A percentile compares a stretch with the other conserved stretches of the same genome.
phyloP scores from a whole-genome alignment of 2,113 vertebrate genomes.

The Psittacula cyanocephala region DNA sequence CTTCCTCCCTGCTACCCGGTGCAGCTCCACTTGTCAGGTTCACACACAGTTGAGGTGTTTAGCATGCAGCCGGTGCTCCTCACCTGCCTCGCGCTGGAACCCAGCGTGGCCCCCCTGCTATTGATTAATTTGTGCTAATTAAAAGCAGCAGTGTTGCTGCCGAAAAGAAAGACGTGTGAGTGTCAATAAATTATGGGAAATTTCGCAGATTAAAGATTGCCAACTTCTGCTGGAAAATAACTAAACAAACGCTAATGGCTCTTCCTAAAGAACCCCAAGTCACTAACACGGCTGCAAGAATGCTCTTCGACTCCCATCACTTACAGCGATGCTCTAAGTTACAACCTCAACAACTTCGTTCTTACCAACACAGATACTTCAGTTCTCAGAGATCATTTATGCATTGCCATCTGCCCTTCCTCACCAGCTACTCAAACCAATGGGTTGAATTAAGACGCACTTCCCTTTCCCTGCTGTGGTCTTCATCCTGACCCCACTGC shows the following conservation, averaged over 20 bases:
- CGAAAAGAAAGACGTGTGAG: constrained; percentile 67
- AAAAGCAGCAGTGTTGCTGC: constrained; percentile 69
- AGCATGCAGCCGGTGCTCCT: constrained; percentile 44
- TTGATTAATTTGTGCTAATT: constrained; percentile 77
- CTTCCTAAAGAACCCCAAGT: constrained; percentile 21
- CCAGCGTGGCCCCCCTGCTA: constrained; percentile 64
- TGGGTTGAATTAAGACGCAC: background rate
- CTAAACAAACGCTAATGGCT: constrained; percentile 66
- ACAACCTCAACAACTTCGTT: background rate
- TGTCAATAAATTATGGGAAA: constrained; percentile 74
- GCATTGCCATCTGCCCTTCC: background rate
- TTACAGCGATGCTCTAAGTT: background rate
- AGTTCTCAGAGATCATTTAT: background rate
- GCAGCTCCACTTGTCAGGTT: constrained; percentile 20
- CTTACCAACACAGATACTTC: background rate
- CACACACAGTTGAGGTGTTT: constrained; percentile 33
- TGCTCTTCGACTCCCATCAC: background rate
- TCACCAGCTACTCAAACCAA: background rate
- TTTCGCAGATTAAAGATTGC: constrained; percentile 67
- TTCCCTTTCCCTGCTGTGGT: background rate
- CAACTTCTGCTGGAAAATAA: constrained; percentile 67
- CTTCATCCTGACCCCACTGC: background rate
- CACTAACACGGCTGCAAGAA: background rate
- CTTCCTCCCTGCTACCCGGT: background rate
- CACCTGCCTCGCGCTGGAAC: constrained; percentile 65